Conservation (phyloP, 1,140 invertebrate species). For the Daktulosphaira vitifoliae region DNA sequence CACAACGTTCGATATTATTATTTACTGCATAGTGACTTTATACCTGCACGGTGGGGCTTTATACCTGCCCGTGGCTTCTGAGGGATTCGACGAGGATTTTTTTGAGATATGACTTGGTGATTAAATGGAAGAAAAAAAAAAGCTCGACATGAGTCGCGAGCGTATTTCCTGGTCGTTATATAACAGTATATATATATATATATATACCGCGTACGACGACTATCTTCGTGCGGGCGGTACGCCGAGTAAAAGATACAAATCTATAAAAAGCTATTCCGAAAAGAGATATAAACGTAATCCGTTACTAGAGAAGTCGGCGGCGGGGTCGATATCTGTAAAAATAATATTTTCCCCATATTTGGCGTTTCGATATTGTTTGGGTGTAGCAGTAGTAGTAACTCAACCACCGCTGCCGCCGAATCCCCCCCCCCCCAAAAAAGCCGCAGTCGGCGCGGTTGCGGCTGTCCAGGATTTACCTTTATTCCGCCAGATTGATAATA, state of each 20-base stretch:
- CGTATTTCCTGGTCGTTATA: not conserved
- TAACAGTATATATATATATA: not conserved
- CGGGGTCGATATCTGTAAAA: constrained; percentile 21
- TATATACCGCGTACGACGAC: not conserved
- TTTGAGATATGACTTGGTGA: constrained; percentile 5
- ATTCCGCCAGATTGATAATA: constrained; percentile 28
- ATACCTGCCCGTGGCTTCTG: no score
- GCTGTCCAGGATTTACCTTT: no score
- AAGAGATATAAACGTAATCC: constrained; percentile 15
- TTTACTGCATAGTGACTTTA: no score
- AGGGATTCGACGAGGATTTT: no score
- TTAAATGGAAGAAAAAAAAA: not conserved
- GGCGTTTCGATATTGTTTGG: not conserved
- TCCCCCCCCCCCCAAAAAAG: no score
- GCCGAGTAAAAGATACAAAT: constrained; percentile 8
- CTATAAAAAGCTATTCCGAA: constrained; percentile 4
- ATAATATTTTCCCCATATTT: constrained; percentile 23
- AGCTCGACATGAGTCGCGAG: not conserved
- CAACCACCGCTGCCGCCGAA: no score
- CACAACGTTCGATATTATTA: no score
- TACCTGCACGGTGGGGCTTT: no score
- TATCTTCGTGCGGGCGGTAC: not conserved
- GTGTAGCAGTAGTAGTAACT: no score
- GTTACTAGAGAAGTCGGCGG: not conserved
- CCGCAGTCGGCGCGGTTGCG: no score